Base-by-base conservation (phyloP, 2,888 invertebrate species). In the Cyclophora punctaria region DNA sequence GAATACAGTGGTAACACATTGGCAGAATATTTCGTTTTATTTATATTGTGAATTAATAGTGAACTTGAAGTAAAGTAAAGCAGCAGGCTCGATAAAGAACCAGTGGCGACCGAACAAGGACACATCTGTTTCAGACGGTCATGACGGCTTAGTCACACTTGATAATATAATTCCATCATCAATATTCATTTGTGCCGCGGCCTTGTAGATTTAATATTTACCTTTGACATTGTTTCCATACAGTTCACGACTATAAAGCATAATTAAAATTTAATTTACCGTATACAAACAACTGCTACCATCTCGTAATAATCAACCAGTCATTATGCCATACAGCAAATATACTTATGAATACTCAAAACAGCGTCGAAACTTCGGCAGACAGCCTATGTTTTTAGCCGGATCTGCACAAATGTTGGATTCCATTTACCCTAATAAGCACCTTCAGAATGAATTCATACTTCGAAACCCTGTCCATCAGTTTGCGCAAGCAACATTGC, bases 381-480 rank as follows among this genome's bases (percentile, higher is more conserved):
- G 78, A 44, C 83, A 87, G 57, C 78, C 85, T 51, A 71, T 88
- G 48, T 91, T 91, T 62, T 79, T 85, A 51, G 67, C 76, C 35
- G 73, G 70, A 2, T 78, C 88, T 7, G 80, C 80, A 2, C 83
- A 85, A 37, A 65, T 87, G 48, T 55, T 87, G 37, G 85, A 86
- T 60, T 80, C 84, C 3, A 87, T 87, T 50, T 55, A 66, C 47
- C 78, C 90, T 34, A 78, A 88, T 54, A 68, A 67, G 48, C 60
- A 63, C 3, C 66, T 83, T 41, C 84, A 84, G 71, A 78, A 73
- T 52, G 68, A 82, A 60, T 91, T 89, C 58, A 73, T 83, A 5
- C 78, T 90, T 40, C 73, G 89, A 41, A 90, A 90, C 71, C 91
- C 91, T 4, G 85, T 90, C 33, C 69, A 90, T 49, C 80, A 80